These are phyloP conservation scores for Ellobium chinense DNA, from an alignment of 2,888 invertebrate species.

Conservation along the genomic window DNA sequence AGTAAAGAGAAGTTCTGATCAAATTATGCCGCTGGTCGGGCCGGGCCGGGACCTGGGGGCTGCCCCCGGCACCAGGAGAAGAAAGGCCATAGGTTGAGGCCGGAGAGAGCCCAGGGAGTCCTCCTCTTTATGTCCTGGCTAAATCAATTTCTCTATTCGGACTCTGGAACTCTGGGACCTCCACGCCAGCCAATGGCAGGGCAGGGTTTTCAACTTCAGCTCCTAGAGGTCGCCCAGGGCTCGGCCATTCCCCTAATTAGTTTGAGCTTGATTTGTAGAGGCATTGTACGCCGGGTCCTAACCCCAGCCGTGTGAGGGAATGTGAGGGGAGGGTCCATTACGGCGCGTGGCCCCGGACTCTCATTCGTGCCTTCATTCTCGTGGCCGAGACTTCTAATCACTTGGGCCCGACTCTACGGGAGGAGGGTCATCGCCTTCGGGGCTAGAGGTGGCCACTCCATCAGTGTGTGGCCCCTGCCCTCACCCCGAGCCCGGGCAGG, in stretches of 20 bases:
- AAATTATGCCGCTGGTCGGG: slow-evolving; percentile 32
- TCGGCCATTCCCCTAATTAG: slow-evolving; percentile 35
- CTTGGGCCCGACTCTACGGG: neutral
- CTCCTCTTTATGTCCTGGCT: slow-evolving; percentile 27
- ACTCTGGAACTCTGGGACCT: slow-evolving; percentile 28
- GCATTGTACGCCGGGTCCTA: slow-evolving; percentile 22
- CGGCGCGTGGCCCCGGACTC: neutral
- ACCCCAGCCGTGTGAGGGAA: slow-evolving; percentile 6
- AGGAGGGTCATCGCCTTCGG: slow-evolving; percentile 17
- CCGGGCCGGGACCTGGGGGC: neutral
- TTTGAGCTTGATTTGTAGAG: slow-evolving; percentile 40
- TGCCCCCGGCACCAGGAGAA: slow-evolving; percentile 4
- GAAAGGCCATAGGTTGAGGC: slow-evolving; percentile 27
- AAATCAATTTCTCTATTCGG: slow-evolving; percentile 39
- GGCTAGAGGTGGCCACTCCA: slow-evolving; percentile 27
- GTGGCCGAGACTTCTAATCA: slow-evolving; percentile 18
- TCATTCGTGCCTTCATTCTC: neutral
- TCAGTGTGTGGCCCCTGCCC: slow-evolving; percentile 1
- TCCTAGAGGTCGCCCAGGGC: slow-evolving; percentile 16
- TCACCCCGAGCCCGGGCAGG: neutral
- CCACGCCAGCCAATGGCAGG: slow-evolving; percentile 23
- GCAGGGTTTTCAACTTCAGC: slow-evolving; percentile 24
- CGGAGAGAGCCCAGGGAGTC: slow-evolving; percentile 11
- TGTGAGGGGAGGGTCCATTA: slow-evolving; percentile 14
- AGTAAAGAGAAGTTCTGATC: slow-evolving; percentile 22